These are phyloP conservation scores for Montipora sp. DNA, from an alignment of 64 coral and sea anemone species.

Conservation along the genomic window DNA sequence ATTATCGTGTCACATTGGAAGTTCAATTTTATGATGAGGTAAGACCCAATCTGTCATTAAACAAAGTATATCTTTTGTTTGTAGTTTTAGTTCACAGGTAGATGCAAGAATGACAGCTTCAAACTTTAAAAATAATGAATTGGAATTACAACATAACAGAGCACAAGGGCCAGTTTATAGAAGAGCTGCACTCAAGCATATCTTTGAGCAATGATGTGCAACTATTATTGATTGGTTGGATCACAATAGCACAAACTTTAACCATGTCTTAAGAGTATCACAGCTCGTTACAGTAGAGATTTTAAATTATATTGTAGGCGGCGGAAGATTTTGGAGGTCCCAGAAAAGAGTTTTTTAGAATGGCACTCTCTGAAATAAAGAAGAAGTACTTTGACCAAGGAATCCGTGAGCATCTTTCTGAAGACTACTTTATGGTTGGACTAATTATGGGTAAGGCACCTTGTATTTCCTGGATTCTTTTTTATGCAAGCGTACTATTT, in stretches of 20 bases:
- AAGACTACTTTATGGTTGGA: conserved; percentile 52
- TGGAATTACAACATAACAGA: too few relatives aligned
- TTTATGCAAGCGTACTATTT: conserved; percentile 6
- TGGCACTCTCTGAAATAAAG: conserved; percentile 44
- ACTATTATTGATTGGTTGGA: too few relatives aligned
- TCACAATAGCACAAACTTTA: too few relatives aligned
- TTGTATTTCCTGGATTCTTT: conserved; percentile 13
- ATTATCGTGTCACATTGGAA: too few relatives aligned
- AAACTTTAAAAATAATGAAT: too few relatives aligned
- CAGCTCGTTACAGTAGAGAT: neutral
- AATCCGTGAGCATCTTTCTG: conserved; percentile 33
- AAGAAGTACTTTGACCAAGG: conserved; percentile 61
- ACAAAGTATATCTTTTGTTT: too few relatives aligned
- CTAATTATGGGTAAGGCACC: conserved; percentile 41
- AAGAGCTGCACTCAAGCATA: too few relatives aligned
- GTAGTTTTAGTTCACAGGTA: too few relatives aligned
- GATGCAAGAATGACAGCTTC: too few relatives aligned
- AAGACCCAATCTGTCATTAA: neutral
- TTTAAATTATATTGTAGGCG: neutral
- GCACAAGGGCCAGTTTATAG: too few relatives aligned
- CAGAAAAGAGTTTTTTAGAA: conserved; percentile 53
- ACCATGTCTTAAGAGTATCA: neutral
- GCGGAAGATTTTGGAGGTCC: conserved; percentile 59
- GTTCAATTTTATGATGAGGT: too few relatives aligned
- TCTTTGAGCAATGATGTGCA: too few relatives aligned